Percentiles rank a stretch among this genome's conserved stretches.
phyloP scores from a whole-genome alignment of 1,140 invertebrate species.

The Tribolium madens region DNA sequence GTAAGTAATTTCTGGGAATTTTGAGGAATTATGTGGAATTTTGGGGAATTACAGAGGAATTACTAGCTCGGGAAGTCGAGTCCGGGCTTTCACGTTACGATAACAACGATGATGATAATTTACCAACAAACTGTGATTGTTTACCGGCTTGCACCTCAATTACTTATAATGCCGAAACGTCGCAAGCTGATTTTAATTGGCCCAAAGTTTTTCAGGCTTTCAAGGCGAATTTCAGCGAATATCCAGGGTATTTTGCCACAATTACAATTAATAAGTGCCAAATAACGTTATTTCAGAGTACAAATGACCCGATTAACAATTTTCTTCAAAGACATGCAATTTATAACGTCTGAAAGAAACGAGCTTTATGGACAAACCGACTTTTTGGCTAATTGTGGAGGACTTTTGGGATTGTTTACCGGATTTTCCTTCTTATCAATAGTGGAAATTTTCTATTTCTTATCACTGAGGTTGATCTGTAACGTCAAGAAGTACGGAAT shows the following conservation, averaged over 20 bases:
- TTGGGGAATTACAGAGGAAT: too few species aligned
- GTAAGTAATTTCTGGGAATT: constrained; percentile 62
- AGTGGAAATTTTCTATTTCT: constrained; percentile 76
- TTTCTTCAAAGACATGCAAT: constrained; percentile 75
- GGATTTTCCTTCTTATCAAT: constrained; percentile 77
- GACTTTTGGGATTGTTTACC: constrained; percentile 75
- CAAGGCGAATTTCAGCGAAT: constrained; percentile 60
- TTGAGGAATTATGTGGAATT: too few species aligned
- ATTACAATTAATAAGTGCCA: too few species aligned
- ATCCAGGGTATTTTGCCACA: constrained; percentile 61
- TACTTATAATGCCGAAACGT: constrained; percentile 76
- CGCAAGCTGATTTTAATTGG: constrained; percentile 72
- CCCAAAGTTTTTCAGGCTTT: constrained; percentile 58
- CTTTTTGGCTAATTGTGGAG: constrained; percentile 76
- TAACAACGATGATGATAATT: not conserved
- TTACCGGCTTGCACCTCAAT: constrained; percentile 77
- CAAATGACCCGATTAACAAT: constrained; percentile 65
- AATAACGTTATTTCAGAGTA: constrained; percentile 61
- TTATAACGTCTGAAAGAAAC: constrained; percentile 73
- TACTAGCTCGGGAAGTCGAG: constrained; percentile 70
- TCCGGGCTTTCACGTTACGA: constrained; percentile 53
- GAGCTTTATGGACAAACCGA: constrained; percentile 75
- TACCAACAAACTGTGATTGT: constrained; percentile 70
- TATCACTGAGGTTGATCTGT: constrained; percentile 68
- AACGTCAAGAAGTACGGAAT: constrained; percentile 61